Base-by-base conservation (phyloP, 2,888 invertebrate genomes). In the Cetonia aurata region DNA sequence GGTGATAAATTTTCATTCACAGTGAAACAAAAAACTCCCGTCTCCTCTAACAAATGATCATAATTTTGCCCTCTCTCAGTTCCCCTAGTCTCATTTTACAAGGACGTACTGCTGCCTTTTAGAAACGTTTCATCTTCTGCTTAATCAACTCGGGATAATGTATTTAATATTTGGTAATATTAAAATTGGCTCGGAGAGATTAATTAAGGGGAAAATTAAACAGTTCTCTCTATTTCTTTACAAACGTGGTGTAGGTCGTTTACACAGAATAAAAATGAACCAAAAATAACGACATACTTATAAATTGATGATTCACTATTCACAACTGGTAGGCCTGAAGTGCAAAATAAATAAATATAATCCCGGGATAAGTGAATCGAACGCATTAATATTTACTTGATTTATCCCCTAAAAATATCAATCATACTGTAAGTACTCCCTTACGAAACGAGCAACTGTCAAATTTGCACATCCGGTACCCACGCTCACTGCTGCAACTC, bases 31-130 rank as follows among this genome's bases (percentile, higher is more conserved):
- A 76, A 74, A 76, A 71, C 67, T 65, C 69, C 66, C 59, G 62
- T 69, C 72, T 71, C 71, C 33, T 73, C 74, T 75, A 75, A 75
- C 75, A 76, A 76, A 76, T 75, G 75, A 73, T 76, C 74, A 76
- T 76, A 75, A 76, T 76, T 76, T 76, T 73, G 74, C 74, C 53
- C 31, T 17, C 6, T 15, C 37, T 50, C 48, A 31, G 60, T 66
- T 62, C 48, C 33, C 15, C 15, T 3, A 25, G 31, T 62, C 17
- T 62, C 37, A 25, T 25, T 25, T 25, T 25, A 19, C 9, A 8
- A 15, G 15, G 19, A 50, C 50, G 50, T 44, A 13, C 12, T 15
- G 44, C 42, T 42, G 17, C n/a, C 19, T 31, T 31, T 48, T 33
- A 10, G 50, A 62, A 50, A 33, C n/a, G 33, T 13, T 50, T 33